A percentile compares a stretch with the other conserved stretches of the same genome.
Conservation (phyloP, 2,113 vertebrate genomes). For the Vimba vimba region DNA sequence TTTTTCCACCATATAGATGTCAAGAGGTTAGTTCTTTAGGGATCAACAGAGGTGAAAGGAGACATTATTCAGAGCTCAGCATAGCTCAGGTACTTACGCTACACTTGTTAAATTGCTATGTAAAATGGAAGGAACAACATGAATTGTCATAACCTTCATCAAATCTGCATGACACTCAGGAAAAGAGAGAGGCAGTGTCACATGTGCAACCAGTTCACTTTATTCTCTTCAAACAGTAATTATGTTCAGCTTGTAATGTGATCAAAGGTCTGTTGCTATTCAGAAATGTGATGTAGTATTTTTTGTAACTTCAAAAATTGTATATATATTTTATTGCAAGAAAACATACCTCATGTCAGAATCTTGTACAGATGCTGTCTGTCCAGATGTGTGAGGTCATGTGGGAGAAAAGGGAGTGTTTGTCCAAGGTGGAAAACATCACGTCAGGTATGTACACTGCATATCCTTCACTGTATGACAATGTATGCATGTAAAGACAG, state of each 20-base stretch:
- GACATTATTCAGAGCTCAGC: slow-evolving; percentile 4
- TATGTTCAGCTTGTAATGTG: slow-evolving; percentile 1
- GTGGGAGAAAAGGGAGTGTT: slow-evolving; percentile 52
- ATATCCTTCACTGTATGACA: slow-evolving; percentile 14
- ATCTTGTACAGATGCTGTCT: slow-evolving; percentile 46
- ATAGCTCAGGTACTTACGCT: not conserved
- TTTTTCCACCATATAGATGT: slow-evolving; percentile 1
- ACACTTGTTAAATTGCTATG: not conserved
- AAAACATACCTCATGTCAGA: not conserved
- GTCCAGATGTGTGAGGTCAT: slow-evolving; percentile 54
- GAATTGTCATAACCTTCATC: not conserved
- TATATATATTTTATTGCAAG: not conserved
- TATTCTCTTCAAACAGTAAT: not conserved
- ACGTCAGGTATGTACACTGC: slow-evolving; percentile 54
- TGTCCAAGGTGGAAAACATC: slow-evolving; percentile 52
- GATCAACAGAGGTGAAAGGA: not conserved
- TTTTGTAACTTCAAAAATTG: slow-evolving; percentile 20
- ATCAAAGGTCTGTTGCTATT: not conserved
- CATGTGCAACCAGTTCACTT: not conserved
- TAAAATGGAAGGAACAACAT: slow-evolving; percentile 7
- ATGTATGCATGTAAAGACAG: not conserved
- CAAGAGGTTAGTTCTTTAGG: not conserved
- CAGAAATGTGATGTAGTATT: not conserved
- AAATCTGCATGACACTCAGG: not conserved
- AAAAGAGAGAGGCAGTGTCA: not conserved